Percentiles rank a stretch among this genome's conserved stretches.
phyloP scores from a whole-genome alignment of 2,113 vertebrate species.

The Poicephalus meyeri region DNA sequence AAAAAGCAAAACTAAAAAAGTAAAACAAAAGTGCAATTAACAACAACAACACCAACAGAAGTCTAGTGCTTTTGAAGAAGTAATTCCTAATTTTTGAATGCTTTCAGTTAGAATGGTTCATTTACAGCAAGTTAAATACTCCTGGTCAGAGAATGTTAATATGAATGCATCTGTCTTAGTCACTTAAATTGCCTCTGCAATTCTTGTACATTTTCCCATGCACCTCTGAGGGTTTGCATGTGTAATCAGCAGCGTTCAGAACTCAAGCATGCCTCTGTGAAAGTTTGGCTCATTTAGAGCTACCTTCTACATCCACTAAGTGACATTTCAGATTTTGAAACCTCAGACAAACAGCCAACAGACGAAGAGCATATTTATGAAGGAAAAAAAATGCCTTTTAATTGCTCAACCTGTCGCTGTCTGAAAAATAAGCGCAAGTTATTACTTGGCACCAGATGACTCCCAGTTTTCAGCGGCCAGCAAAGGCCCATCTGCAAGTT shows the following conservation, averaged over 20 bases:
- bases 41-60: not conserved
- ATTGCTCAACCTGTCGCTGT: slow-evolving; percentile 63
- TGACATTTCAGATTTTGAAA: slow-evolving; percentile 12
- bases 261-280: not conserved
- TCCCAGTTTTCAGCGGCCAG: slow-evolving; percentile 60
- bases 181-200: not conserved
- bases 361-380: slow-evolving; percentile 1
- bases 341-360: not conserved
- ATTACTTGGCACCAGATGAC: slow-evolving; percentile 53
- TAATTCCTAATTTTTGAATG: not conserved
- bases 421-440: slow-evolving; percentile 73
- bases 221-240: not conserved
- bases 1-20: not conserved
- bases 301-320: not conserved
- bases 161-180: not conserved
- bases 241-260: not conserved
- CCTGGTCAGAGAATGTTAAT: not conserved
- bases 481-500: slow-evolving; percentile 69
- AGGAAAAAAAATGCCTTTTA: slow-evolving; percentile 16
- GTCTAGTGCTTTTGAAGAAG: not conserved
- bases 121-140: slow-evolving; percentile 9
- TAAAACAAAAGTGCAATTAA: not conserved
- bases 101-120: not conserved
- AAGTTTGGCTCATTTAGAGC: slow-evolving; percentile 2
- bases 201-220: not conserved